Percentiles rank a stretch among this genome's conserved stretches.
phyloP scores from a whole-genome alignment of 1,140 invertebrate species.

The Arion vulgaris region DNA sequence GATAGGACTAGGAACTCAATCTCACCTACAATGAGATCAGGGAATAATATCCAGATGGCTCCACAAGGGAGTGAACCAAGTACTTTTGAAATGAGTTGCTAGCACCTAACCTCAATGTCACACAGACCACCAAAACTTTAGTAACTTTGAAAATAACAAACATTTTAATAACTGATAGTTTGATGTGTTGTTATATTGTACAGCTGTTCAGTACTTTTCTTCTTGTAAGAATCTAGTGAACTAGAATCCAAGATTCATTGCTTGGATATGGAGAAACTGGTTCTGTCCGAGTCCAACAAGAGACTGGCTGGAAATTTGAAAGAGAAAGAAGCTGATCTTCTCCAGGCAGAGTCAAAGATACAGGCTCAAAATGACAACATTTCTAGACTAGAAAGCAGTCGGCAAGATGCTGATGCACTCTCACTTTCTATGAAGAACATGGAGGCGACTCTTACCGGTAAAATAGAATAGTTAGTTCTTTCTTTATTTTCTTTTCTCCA shows the following conservation, averaged over 20 bases:
- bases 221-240: background rate
- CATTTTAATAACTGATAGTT: too few species aligned
- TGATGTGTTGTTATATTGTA: too few species aligned
- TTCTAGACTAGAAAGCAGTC: slow-evolving; percentile 11
- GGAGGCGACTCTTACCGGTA: slow-evolving; percentile 1
- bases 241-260: slow-evolving; percentile 40
- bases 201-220: too few species aligned
- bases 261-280: slow-evolving; percentile 46
- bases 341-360: slow-evolving; percentile 11
- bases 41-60: too few species aligned
- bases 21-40: too few species aligned
- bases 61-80: too few species aligned
- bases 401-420: background rate
- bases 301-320: slow-evolving; percentile 29
- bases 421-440: background rate
- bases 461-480: background rate
- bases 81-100: too few species aligned
- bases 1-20: too few species aligned
- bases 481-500: too few species aligned
- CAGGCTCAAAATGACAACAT: background rate
- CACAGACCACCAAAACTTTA: too few species aligned
- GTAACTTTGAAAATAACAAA: too few species aligned
- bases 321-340: slow-evolving; percentile 14
- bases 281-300: slow-evolving; percentile 41
- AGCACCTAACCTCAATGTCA: too few species aligned